Conservation (phyloP, 2,797 vertebrate species). For the Florisuga fusca region DNA sequence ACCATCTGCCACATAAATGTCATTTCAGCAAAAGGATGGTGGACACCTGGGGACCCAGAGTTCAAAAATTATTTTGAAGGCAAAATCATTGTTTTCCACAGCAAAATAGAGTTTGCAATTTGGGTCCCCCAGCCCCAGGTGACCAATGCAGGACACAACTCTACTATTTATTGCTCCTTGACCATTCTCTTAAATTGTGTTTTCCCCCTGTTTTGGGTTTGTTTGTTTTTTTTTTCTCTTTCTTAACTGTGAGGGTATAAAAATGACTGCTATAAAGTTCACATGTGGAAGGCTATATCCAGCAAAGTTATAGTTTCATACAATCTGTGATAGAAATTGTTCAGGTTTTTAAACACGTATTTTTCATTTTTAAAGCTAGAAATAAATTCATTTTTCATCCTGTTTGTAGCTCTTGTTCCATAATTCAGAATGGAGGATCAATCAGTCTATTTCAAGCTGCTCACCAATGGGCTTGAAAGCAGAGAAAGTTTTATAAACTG, state of each 20-base stretch:
- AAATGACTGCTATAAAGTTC: background rate
- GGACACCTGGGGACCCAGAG: slow-evolving; percentile 40
- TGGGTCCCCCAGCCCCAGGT: background rate
- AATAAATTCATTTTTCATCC: background rate
- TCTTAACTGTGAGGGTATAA: background rate
- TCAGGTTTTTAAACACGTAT: background rate
- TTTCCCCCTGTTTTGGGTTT: fast-evolving
- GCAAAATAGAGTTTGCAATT: background rate
- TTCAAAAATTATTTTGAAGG: background rate
- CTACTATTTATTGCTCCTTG: background rate
- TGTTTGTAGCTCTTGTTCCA: background rate
- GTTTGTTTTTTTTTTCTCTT: background rate
- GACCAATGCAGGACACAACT: background rate
- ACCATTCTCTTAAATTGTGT: background rate
- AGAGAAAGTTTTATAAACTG: background rate
- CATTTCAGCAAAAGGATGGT: slow-evolving; percentile 15
- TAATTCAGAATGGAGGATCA: background rate
- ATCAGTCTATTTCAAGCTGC: background rate
- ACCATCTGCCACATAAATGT: slow-evolving; percentile 61
- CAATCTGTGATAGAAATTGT: background rate
- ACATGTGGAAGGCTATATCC: background rate
- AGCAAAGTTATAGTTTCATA: background rate
- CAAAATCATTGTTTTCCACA: background rate
- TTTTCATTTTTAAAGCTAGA: background rate
- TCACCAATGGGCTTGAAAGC: background rate